Evolutionary conservation across 2,888 invertebrate species (phyloP), one percentile per base, ranked within the genome.

Genomic region (Helicoverpa assulta): DNA sequence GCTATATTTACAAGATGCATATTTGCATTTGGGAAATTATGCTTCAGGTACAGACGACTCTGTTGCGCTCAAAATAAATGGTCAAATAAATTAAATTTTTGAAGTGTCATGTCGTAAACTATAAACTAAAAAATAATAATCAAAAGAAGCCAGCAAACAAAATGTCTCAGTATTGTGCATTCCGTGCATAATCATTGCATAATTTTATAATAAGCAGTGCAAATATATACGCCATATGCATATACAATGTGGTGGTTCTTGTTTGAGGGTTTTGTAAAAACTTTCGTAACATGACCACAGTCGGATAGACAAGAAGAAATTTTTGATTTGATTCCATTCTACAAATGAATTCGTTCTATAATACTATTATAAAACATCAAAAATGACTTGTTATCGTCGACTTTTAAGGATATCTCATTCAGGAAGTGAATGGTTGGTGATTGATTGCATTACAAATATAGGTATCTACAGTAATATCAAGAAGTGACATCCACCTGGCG

Each of bases 161-260:
- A 90, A 88, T 87, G 72, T 88, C 88, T 91, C 88, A 91, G 72
- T 87, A 88, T 88, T 86, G 89, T 94, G 95, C 95, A 92, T 86
- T 90, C 82, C 95, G 95, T 95, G 95, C 95, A 93, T 86, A 76
- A 81, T 76, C 84, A 72, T 89, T 84, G 89, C 89, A 91, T 91
- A 90, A 89, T 91, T 90, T 89, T 91, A 90, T 91, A 91, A 90
- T 88, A 95, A 94, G 95, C 95, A 93, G 95, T 95, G 95, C 95
- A 92, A 83, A 86, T 92, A 90, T 91, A 88, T 91, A 93, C 89
- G 90, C 91, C 88, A 85, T 86, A 88, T 81, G 84, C 82, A 88
- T 87, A 72, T 78, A 87, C 81, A 84, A 78, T 81, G 73, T 82
- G 67, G 70, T 79, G 72, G 76, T 70, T 81, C 70, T 78, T 64